phyloP scores from a whole-genome alignment of 2,888 invertebrate genomes.

The Odontomyia ornata region DNA sequence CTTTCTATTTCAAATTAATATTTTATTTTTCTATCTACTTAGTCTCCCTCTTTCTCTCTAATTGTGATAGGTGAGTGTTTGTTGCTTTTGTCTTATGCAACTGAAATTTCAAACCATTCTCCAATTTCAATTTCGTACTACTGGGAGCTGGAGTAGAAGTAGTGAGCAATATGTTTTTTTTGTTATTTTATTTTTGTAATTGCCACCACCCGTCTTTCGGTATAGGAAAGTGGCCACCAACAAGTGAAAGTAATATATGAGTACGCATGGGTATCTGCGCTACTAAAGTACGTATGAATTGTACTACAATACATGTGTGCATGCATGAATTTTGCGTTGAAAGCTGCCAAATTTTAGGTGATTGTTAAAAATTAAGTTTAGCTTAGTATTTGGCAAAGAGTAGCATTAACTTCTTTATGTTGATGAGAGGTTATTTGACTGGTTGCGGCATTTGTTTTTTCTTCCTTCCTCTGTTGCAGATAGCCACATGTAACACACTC shows the following conservation, averaged over 20 bases:
- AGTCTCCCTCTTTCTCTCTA: neutral
- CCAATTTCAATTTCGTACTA: conserved; percentile 13
- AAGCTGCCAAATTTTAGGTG: neutral
- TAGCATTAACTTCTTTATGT: neutral
- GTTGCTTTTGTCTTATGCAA: conserved; percentile 4
- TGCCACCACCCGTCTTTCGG: neutral
- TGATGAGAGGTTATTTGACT: neutral
- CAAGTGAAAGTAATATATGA: conserved; percentile 12
- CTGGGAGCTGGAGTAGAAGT: too few relatives aligned
- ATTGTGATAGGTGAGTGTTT: neutral
- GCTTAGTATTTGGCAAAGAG: neutral
- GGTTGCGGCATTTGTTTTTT: neutral
- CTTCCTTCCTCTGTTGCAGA: neutral
- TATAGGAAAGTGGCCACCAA: neutral
- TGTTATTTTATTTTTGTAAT: neutral
- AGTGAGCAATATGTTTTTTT: neutral
- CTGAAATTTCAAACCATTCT: neutral
- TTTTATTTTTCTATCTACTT: conserved; percentile 1
- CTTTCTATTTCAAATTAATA: neutral
- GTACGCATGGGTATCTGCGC: too few relatives aligned
- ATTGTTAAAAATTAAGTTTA: neutral
- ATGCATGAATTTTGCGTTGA: conserved; percentile 8
- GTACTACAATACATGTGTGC: neutral
- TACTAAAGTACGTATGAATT: too few relatives aligned
- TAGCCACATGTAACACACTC: neutral